Evolutionary conservation across 2,797 vertebrate species (phyloP).

Genomic region (Loris lydekkerianus): DNA sequence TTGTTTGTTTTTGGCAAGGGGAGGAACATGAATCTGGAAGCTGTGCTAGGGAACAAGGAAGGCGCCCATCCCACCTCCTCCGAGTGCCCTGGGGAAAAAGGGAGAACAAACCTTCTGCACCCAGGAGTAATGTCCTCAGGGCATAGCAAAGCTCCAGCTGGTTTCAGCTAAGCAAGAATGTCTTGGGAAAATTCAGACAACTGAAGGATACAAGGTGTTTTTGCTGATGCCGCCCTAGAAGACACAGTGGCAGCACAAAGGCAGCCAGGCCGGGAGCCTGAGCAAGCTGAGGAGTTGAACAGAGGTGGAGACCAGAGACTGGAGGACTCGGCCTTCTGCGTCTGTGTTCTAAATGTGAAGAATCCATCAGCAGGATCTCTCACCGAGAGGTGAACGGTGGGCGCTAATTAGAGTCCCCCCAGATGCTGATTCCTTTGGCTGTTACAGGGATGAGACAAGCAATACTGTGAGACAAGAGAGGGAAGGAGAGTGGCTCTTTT

Average conservation of each 20-base stretch:
- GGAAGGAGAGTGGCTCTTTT: not conserved
- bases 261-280: accelerated
- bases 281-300: no score
- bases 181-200: not conserved
- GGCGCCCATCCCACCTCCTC: not conserved
- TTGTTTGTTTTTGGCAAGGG: not conserved
- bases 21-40: not conserved
- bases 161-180: not conserved
- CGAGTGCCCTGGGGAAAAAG: not conserved
- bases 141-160: not conserved
- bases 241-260: not conserved
- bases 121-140: not conserved
- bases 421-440: not conserved
- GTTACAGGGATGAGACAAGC: not conserved
- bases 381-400: not conserved
- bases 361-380: not conserved
- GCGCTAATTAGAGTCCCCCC: not conserved
- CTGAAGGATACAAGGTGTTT: not conserved
- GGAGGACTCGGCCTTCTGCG: not conserved
- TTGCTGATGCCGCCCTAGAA: not conserved
- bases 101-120: not conserved
- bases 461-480: not conserved
- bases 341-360: not conserved
- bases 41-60: not conserved
- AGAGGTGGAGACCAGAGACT: not conserved